Evolutionary conservation across 2,113 vertebrate genomes (phyloP).

Genomic region (Actenoides hombroni): DNA sequence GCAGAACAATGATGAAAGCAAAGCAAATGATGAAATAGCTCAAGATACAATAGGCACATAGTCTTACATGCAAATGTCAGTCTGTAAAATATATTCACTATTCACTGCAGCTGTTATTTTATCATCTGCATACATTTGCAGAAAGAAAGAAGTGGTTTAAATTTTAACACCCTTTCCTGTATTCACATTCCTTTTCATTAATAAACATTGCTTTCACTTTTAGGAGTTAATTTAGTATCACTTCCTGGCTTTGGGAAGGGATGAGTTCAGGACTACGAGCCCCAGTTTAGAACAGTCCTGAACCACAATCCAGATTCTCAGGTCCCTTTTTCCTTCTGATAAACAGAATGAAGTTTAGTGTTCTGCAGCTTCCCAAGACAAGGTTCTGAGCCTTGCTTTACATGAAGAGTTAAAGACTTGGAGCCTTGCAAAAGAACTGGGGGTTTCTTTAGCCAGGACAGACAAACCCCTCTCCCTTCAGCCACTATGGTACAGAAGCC

Average conservation of each 20-base stretch:
- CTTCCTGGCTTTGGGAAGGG: background rate
- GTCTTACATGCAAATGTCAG: background rate
- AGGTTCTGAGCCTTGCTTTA: background rate
- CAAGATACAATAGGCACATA: background rate
- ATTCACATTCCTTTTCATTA: background rate
- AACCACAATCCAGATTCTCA: background rate
- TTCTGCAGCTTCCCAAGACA: background rate
- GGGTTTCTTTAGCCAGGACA: background rate
- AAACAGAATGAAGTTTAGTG: background rate
- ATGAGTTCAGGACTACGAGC: background rate
- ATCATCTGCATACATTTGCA: background rate
- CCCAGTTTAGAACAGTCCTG: background rate
- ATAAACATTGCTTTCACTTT: background rate
- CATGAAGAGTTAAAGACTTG: background rate
- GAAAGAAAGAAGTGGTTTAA: background rate
- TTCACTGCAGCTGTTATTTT: background rate
- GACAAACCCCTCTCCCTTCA: background rate
- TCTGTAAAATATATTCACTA: background rate
- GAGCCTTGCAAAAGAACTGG: background rate
- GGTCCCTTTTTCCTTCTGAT: background rate
- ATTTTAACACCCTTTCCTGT: background rate
- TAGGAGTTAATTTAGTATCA: background rate
- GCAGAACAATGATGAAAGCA: background rate
- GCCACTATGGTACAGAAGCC: background rate
- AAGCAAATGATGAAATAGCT: background rate